These are phyloP conservation scores for Hylaea fasciaria DNA, from an alignment of 2,888 invertebrate genomes.

Conservation along the genomic window DNA sequence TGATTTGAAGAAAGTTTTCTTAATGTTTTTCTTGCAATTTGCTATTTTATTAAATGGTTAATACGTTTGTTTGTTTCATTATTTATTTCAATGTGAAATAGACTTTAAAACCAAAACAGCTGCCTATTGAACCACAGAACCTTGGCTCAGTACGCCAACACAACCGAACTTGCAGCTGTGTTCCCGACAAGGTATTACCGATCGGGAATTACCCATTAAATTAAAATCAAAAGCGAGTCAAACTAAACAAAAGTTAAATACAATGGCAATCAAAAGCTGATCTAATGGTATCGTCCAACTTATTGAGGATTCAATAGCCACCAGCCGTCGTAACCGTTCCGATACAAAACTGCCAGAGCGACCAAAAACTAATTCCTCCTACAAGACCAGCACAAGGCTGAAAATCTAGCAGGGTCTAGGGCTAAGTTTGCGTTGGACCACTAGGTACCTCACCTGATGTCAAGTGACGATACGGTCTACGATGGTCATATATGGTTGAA, in stretches of 20 bases:
- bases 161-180: no score
- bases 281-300: slow-evolving; percentile 10
- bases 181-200: no score
- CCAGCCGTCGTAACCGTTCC: slow-evolving; percentile 1
- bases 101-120: no score
- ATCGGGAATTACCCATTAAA: background rate
- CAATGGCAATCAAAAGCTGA: slow-evolving; percentile 19
- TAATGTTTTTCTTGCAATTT: background rate
- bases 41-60: background rate
- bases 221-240: slow-evolving; percentile 4
- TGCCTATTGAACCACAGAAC: no score
- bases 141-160: no score
- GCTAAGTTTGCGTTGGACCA: no score
- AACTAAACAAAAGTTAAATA: slow-evolving; percentile 7
- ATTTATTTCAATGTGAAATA: background rate
- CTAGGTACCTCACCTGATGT: no score
- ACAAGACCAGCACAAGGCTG: background rate
- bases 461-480: no score
- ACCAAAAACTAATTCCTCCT: slow-evolving; percentile 9
- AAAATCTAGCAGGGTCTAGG: background rate
- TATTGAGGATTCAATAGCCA: slow-evolving; percentile 4
- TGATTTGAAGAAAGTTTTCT: background rate
- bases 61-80: background rate
- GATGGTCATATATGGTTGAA: no score
- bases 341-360: slow-evolving; percentile 22